Conservation (phyloP, 2,113 vertebrate genomes). For the Semnornis frantzii region DNA sequence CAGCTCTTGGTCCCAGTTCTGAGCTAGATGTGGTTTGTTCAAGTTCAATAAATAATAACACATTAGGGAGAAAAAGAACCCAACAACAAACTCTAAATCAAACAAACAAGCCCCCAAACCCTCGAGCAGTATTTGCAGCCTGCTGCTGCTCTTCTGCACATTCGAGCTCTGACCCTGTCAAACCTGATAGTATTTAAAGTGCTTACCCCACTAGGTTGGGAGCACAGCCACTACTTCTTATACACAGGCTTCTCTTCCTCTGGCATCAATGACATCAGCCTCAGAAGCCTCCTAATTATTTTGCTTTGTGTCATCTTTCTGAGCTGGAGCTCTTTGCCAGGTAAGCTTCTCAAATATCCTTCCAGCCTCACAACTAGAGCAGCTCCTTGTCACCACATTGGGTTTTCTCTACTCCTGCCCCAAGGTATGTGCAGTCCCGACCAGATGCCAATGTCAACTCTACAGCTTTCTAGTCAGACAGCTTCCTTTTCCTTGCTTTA, state of each 20-base stretch:
- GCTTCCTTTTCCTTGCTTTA: not conserved
- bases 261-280: not conserved
- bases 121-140: not conserved
- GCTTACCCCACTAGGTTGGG: not conserved
- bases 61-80: rapidly evolving
- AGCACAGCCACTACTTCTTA: not conserved
- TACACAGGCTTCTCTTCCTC: not conserved
- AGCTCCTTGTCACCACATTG: not conserved
- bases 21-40: not conserved
- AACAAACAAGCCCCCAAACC: too few relatives aligned
- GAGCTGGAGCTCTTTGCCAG: not conserved
- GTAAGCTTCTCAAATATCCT: not conserved
- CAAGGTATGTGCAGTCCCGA: not conserved
- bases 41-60: not conserved
- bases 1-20: not conserved
- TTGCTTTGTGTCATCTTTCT: not conserved
- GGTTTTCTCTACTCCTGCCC: not conserved
- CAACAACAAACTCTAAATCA: too few relatives aligned
- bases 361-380: not conserved
- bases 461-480: not conserved
- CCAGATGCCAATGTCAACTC: not conserved
- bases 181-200: not conserved
- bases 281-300: not conserved
- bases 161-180: not conserved
- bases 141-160: not conserved